Percentiles rank a stretch among this genome's conserved stretches.
phyloP scores from a whole-genome alignment of 2,797 vertebrate genomes.

The Gephyroberyx darwinii region DNA sequence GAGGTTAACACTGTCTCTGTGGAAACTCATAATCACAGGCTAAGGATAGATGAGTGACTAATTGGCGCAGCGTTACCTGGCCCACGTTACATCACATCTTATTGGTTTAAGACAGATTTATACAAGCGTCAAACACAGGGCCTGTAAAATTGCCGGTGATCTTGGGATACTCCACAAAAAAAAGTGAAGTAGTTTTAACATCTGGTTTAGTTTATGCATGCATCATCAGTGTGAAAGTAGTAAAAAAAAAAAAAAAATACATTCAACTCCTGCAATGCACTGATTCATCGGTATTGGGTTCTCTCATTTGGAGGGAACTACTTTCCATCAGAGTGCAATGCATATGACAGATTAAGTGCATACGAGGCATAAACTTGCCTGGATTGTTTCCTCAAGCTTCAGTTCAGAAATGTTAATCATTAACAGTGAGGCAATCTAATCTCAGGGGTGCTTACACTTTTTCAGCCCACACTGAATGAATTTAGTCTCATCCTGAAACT shows the following conservation, averaged over 20 bases:
- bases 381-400: conserved; percentile 2
- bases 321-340: conserved; percentile 17
- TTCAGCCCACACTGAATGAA: conserved; percentile 39
- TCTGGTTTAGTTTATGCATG: too few relatives aligned
- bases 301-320: conserved; percentile 1
- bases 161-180: background rate
- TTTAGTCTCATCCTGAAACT: conserved; percentile 46
- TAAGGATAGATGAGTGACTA: too few relatives aligned
- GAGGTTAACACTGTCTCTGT: too few relatives aligned
- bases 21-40: too few relatives aligned
- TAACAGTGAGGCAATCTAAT: conserved; percentile 27
- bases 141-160: too few relatives aligned
- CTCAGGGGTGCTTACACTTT: conserved; percentile 28
- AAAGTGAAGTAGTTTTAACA: background rate
- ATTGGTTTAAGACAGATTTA: too few relatives aligned
- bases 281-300: conserved; percentile 10
- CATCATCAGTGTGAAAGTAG: too few relatives aligned
- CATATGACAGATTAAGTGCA: background rate
- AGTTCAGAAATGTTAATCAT: conserved; percentile 35
- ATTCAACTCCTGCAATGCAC: background rate
- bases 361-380: background rate
- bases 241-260: background rate
- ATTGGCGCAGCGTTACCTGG: too few relatives aligned
- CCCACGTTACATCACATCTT: too few relatives aligned
- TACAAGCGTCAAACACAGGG: too few relatives aligned